phyloP scores from a whole-genome alignment of 2,888 invertebrate species.

The Lasioglossum morio region DNA sequence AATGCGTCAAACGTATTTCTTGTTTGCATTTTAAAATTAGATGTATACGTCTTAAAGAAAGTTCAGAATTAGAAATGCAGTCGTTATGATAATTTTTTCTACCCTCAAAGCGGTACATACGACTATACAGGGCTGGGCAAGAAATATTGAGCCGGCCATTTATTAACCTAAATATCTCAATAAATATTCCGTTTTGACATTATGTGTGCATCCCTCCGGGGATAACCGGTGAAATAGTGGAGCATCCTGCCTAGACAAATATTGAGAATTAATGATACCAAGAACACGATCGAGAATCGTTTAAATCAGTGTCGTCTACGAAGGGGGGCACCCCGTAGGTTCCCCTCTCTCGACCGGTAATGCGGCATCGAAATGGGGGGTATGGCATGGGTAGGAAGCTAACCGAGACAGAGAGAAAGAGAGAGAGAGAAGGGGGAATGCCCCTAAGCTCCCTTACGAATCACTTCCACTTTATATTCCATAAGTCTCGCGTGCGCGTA shows the following conservation, averaged over 20 bases:
- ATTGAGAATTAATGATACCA: background rate
- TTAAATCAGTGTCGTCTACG: conserved; percentile 11
- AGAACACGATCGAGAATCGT: conserved; percentile 7
- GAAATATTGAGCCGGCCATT: background rate
- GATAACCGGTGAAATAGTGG: background rate
- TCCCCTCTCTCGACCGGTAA: background rate
- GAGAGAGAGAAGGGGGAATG: background rate
- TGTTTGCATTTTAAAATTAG: background rate
- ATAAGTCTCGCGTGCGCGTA: conserved; percentile 17
- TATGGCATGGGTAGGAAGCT: background rate
- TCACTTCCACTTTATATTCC: conserved; percentile 15
- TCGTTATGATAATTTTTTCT: background rate
- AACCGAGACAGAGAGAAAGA: background rate
- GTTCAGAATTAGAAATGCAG: background rate
- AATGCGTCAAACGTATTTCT: background rate
- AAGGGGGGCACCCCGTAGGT: background rate
- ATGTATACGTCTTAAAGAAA: background rate
- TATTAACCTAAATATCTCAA: conserved; percentile 5
- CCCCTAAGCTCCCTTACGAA: conserved; percentile 14
- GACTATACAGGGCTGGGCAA: background rate
- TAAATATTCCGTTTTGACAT: background rate
- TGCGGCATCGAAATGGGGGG: background rate
- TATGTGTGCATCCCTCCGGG: background rate
- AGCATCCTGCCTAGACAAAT: background rate
- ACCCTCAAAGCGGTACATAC: background rate